Base-by-base conservation (phyloP, 2,113 vertebrate genomes). In the Opisthocomus hoazin region DNA sequence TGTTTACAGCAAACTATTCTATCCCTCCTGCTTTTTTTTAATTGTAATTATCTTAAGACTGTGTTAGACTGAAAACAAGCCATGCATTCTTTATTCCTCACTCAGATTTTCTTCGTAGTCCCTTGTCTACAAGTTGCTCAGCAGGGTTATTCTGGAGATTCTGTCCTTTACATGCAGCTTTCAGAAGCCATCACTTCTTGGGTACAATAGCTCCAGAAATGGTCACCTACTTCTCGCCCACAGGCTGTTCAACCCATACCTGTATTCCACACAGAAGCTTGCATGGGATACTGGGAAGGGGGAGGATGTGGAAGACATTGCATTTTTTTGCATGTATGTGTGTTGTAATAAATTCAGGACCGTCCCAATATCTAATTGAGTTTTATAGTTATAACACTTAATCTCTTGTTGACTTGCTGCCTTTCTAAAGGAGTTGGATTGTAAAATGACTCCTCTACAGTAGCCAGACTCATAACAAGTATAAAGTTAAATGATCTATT, bases 401-500 rank as follows among this genome's bases (percentile, higher is more conserved):
- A 85, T 80, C 15, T 91, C 20, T 78, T 68, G 18, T 61, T 83
- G 58, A 39, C 37, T 81, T 41, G 56, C 18, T 91, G 46, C n/a
- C 50, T 64, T 77, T 66, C 14, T 29, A 87, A 87, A 63, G 53
- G 57, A 89, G 41, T 53, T 0, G 4, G 60, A 71, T 86, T 90
- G 34, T 81, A 66, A 94, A 94, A 84, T 37, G 12, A 48, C 26
- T 87, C 29, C 37, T 82, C 10, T 85, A 83, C 70, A 66, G 80
- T 63, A 89, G 48, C 23, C 58, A 77, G 74, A 77, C 21, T 75
- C 41, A 36, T 54, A 79, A 92, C 1, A 1, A 34, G 21, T 51
- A 50, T 92, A 54, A 80, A 79, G 29, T 46, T 65, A 92, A 95
- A 91, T 93, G 36, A 94, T 94, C 39, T 90, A 86, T 93, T 71